Conservation (phyloP, 2,797 vertebrate genomes). For the Sebastes taczanowskii region DNA sequence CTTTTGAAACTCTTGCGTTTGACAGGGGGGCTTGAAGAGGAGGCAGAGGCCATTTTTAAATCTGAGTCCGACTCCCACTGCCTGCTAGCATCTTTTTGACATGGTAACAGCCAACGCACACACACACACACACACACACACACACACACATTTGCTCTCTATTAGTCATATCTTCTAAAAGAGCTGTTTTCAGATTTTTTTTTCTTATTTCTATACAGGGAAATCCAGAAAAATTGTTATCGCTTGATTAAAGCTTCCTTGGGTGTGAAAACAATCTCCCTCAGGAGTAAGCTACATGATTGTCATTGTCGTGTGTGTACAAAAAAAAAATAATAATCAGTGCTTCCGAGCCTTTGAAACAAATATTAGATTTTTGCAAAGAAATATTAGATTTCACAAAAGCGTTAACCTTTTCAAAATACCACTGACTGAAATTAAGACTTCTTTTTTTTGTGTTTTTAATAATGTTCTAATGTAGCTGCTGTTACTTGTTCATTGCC, state of each 20-base stretch:
- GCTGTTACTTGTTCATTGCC: background rate
- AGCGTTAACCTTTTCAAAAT: background rate
- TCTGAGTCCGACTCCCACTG: constrained; percentile 39
- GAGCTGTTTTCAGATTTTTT: background rate
- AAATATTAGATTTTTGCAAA: background rate
- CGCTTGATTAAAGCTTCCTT: background rate
- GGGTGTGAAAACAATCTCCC: background rate
- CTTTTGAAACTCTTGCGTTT: constrained; percentile 54
- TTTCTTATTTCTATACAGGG: background rate
- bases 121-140: background rate
- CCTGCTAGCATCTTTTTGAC: constrained; percentile 45
- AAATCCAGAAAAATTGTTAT: background rate
- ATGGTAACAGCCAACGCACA: constrained; percentile 2
- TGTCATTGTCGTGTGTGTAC: background rate
- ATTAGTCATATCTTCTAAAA: background rate
- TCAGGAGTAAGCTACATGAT: background rate
- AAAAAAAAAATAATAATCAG: background rate
- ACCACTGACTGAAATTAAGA: background rate
- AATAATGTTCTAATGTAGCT: background rate
- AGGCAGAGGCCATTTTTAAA: constrained; percentile 59
- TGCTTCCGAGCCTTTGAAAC: background rate
- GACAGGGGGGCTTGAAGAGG: constrained; percentile 32
- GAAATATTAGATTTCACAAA: background rate
- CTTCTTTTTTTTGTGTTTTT: background rate
- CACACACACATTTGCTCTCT: background rate